Conservation (phyloP, 2,113 vertebrate genomes). For the Dendropsophus ebraccatus region DNA sequence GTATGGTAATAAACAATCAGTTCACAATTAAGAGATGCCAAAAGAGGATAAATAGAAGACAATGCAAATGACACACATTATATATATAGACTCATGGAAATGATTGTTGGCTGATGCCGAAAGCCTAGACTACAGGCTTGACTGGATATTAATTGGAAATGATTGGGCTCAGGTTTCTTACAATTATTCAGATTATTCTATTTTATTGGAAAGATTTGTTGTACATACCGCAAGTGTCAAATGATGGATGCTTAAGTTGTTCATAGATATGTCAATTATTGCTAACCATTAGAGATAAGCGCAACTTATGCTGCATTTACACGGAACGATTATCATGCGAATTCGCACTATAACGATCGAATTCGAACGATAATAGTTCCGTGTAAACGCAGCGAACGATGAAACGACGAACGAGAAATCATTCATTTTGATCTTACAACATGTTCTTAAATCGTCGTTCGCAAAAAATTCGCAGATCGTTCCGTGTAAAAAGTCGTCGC, state of each 20-base stretch:
- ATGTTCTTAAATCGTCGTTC: too few relatives aligned
- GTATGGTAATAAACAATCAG: constrained; percentile 16
- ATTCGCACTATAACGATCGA: too few relatives aligned
- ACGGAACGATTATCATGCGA: too few relatives aligned
- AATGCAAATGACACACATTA: not conserved
- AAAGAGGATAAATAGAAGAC: constrained; percentile 2
- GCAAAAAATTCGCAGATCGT: too few relatives aligned
- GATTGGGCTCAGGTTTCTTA: not conserved
- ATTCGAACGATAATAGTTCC: too few relatives aligned
- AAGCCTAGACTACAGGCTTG: not conserved
- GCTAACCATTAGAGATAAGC: too few relatives aligned
- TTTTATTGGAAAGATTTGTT: not conserved
- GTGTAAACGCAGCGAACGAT: too few relatives aligned
- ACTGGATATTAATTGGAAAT: not conserved
- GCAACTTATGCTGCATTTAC: too few relatives aligned
- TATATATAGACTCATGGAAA: not conserved
- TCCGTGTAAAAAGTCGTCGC: too few relatives aligned
- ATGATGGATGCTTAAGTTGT: not conserved
- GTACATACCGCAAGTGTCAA: not conserved
- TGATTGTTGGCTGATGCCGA: too few relatives aligned
- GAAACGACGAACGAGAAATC: too few relatives aligned
- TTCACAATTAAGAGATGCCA: constrained; percentile 17
- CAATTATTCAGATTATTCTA: not conserved
- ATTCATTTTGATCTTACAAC: too few relatives aligned
- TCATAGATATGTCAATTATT: not conserved